A percentile compares a stretch with the other conserved stretches of the same genome.
Evolutionary conservation across 2,113 vertebrate species (phyloP).

Genomic region (Bombycilla garrulus): DNA sequence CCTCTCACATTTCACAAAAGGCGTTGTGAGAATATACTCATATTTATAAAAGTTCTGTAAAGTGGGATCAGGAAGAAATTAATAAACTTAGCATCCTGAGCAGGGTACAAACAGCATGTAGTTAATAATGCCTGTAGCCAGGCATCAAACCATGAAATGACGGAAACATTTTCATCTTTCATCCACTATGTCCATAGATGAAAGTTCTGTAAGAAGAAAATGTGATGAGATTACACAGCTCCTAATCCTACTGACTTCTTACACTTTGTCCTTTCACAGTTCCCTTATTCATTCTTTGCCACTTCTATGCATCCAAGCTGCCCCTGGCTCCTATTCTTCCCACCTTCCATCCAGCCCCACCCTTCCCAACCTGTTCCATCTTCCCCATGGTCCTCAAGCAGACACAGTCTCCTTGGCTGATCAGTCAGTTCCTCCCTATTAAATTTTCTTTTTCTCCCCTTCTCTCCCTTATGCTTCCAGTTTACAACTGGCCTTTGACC

Average conservation of each 20-base stretch:
- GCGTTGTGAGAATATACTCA: not conserved
- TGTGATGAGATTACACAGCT: not conserved
- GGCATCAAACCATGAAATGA: not conserved
- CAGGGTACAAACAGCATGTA: not conserved
- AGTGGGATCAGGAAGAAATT: not conserved
- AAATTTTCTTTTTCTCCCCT: not conserved
- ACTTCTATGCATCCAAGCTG: not conserved
- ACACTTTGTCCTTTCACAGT: not conserved
- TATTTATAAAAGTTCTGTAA: not conserved
- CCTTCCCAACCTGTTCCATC: not conserved
- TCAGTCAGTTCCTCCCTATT: not conserved
- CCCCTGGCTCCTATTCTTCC: rapidly evolving
- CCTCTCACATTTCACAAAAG: not conserved
- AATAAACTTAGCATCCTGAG: not conserved
- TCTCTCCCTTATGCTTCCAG: not conserved
- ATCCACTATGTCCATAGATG: not conserved
- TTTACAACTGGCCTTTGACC: not conserved
- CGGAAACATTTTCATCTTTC: not conserved
- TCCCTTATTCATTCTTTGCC: not conserved
- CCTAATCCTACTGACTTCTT: not conserved
- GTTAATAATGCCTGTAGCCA: not conserved
- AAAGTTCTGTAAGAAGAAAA: not conserved
- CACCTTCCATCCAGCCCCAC: not conserved
- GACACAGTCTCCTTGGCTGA: rapidly evolving
- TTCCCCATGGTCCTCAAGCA: not conserved